phyloP scores from a whole-genome alignment of 2,797 vertebrate genomes.

The Pangasius larnaudii region DNA sequence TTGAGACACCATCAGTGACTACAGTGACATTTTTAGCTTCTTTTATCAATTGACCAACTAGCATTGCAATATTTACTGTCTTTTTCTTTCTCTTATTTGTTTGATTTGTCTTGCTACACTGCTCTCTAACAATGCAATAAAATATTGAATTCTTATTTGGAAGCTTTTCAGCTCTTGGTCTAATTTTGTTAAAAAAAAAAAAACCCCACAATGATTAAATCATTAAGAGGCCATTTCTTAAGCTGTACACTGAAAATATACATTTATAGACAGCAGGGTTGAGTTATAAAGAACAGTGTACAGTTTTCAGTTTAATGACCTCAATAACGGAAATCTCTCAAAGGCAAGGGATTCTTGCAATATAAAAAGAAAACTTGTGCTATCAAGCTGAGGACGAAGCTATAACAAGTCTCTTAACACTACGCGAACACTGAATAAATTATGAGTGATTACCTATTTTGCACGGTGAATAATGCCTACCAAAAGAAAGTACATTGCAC shows the following conservation, averaged over 20 bases:
- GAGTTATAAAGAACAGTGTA: not conserved
- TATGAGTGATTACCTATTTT: not conserved
- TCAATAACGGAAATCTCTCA: not conserved
- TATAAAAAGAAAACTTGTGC: not conserved
- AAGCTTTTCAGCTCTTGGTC: not conserved
- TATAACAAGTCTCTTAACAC: not conserved
- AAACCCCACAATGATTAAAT: not conserved
- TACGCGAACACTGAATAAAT: not conserved
- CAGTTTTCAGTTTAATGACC: not conserved
- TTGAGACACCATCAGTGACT: conserved; percentile 14
- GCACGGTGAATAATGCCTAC: not conserved
- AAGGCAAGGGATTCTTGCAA: no score
- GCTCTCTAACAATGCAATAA: conserved; percentile 77
- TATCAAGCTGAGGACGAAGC: no score
- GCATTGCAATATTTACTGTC: conserved; percentile 41
- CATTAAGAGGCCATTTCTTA: not conserved
- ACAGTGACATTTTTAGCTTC: conserved; percentile 32
- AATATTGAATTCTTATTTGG: conserved; percentile 60
- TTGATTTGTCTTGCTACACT: conserved; percentile 67
- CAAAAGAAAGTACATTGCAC: not conserved
- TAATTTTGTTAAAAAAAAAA: not conserved
- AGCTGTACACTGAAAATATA: not conserved
- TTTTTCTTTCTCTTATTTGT: conserved; percentile 42
- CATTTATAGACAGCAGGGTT: not conserved
- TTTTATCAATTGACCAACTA: conserved; percentile 26